These are phyloP conservation scores for Mus caroli DNA, from an alignment of 2,797 vertebrate species.

Conservation along the genomic window DNA sequence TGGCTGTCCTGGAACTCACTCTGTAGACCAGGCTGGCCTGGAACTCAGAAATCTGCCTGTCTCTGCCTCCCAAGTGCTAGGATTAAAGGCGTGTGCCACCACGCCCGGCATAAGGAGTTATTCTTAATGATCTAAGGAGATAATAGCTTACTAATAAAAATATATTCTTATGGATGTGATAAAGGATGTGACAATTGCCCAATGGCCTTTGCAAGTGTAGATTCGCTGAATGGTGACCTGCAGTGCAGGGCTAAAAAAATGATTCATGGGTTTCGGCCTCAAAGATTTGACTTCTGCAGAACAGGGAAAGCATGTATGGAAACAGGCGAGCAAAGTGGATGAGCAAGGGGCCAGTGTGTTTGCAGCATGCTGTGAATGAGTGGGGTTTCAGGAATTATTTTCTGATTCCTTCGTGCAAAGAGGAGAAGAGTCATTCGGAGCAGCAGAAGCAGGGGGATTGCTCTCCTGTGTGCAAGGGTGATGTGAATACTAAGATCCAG, in stretches of 20 bases:
- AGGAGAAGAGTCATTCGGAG: background rate
- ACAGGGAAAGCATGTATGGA: background rate
- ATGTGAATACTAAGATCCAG: background rate
- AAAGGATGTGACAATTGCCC: background rate
- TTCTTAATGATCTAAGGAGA: conserved; percentile 2
- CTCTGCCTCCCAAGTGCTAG: too few species aligned
- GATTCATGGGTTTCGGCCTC: background rate
- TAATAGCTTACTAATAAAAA: background rate
- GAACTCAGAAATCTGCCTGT: too few species aligned
- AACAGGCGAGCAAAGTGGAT: background rate
- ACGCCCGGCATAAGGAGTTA: background rate
- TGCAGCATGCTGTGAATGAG: background rate
- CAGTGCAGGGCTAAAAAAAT: background rate
- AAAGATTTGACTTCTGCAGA: background rate
- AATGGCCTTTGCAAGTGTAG: background rate
- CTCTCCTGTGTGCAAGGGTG: background rate
- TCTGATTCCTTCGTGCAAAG: background rate
- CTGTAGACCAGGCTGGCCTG: too few species aligned
- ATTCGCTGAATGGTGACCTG: background rate
- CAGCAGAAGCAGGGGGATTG: background rate
- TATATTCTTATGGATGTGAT: background rate
- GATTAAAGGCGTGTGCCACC: too few species aligned
- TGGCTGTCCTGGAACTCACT: too few species aligned
- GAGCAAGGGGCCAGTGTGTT: background rate
- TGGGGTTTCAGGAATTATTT: background rate